Conservation (phyloP, 2,888 invertebrate species). For the Poecilus cupreus region DNA sequence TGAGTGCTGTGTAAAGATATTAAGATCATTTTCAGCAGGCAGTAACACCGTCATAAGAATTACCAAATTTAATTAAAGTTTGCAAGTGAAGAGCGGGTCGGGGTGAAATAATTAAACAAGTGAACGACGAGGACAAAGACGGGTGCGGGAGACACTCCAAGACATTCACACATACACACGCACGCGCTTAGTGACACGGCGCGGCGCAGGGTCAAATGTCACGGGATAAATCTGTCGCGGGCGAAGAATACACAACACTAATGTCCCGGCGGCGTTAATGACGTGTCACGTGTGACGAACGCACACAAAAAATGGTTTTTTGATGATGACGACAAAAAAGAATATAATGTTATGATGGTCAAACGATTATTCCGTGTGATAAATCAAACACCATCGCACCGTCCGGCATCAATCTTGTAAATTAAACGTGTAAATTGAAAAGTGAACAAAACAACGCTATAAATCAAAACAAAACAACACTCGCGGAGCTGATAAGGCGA, state of each 20-base stretch:
- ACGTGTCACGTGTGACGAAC: background rate
- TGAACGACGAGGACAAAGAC: background rate
- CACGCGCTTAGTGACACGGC: background rate
- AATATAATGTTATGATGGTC: conserved; percentile 13
- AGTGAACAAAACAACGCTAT: background rate
- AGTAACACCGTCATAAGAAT: background rate
- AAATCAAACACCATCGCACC: background rate
- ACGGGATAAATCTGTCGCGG: background rate
- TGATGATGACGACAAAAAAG: conserved; percentile 1
- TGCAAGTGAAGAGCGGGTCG: background rate
- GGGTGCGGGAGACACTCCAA: background rate
- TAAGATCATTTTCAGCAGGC: background rate
- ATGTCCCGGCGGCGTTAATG: background rate
- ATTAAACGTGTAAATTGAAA: conserved; percentile 19
- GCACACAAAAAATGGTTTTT: background rate
- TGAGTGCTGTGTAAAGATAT: background rate
- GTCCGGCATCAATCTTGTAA: background rate
- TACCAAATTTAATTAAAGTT: conserved; percentile 13
- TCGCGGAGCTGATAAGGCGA: background rate
- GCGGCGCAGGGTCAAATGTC: background rate
- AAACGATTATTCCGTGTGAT: background rate
- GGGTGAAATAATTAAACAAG: conserved; percentile 2
- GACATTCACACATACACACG: background rate
- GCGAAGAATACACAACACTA: background rate
- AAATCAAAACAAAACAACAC: background rate